phyloP scores from a whole-genome alignment of 2,797 vertebrate species.

The Enoplosus armatus region DNA sequence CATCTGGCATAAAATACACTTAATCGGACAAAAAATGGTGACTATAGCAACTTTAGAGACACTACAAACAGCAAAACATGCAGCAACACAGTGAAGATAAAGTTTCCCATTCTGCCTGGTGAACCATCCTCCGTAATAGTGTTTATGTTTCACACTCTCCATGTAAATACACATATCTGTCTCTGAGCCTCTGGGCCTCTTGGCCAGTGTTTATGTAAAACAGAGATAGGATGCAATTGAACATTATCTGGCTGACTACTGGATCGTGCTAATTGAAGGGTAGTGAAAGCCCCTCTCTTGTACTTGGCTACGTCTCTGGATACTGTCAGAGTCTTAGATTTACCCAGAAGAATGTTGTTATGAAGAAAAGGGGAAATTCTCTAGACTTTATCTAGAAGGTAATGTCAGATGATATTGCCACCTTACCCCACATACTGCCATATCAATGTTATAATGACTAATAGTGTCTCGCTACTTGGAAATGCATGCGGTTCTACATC shows the following conservation, averaged over 20 bases:
- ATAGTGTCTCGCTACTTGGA: constrained; percentile 26
- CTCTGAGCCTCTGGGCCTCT: constrained; percentile 58
- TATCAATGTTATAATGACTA: constrained; percentile 40
- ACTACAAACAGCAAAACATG: constrained; percentile 29
- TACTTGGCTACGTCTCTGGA: constrained; percentile 75
- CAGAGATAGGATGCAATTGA: constrained; percentile 75
- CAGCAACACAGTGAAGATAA: constrained; percentile 19
- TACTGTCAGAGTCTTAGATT: constrained; percentile 69
- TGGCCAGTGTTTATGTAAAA: constrained; percentile 77
- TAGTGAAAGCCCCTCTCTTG: constrained; percentile 67
- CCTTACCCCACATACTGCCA: constrained; percentile 26
- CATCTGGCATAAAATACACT: constrained; percentile 21
- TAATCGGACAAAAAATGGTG: constrained; percentile 10
- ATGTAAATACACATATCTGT: constrained; percentile 69
- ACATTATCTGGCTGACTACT: constrained; percentile 72
- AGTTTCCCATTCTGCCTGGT: constrained; percentile 25
- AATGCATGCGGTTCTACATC: constrained; percentile 13
- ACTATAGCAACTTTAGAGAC: constrained; percentile 28
- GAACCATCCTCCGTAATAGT: constrained; percentile 32
- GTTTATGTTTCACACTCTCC: constrained; percentile 69
- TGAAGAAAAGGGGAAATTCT: constrained; percentile 57
- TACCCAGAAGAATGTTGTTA: constrained; percentile 70
- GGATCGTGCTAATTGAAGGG: constrained; percentile 79
- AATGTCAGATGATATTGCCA: constrained; percentile 59
- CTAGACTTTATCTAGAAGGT: constrained; percentile 61